These are phyloP conservation scores for Odocoileus hemionus DNA, from an alignment of 2,113 vertebrate genomes.

Conservation along the genomic window DNA sequence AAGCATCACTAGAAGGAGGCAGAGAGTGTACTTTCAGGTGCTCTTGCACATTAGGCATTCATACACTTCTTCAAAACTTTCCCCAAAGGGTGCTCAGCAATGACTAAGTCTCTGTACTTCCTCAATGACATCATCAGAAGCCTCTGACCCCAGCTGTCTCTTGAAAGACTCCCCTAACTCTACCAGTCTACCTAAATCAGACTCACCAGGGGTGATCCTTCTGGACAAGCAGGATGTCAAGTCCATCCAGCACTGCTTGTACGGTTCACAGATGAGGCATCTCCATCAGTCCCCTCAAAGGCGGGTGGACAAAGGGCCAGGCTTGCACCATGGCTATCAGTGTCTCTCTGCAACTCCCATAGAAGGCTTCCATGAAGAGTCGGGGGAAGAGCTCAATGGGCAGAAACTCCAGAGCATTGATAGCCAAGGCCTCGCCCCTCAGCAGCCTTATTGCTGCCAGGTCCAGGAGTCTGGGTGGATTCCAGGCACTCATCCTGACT, in stretches of 20 bases:
- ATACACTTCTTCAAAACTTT: background rate
- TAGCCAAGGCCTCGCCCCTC: too few species aligned
- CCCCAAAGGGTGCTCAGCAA: background rate
- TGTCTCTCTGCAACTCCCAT: background rate
- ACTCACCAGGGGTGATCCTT: background rate
- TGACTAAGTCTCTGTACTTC: background rate
- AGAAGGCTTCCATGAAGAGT: too few species aligned
- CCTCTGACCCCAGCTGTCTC: background rate
- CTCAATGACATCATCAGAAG: accelerated
- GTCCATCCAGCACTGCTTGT: background rate
- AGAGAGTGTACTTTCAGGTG: background rate
- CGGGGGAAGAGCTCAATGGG: too few species aligned
- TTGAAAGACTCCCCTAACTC: background rate
- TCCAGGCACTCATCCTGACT: too few species aligned
- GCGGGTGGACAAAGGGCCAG: background rate
- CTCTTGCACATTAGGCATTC: accelerated
- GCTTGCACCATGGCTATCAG: background rate
- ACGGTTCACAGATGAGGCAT: background rate
- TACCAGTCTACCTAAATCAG: too few species aligned
- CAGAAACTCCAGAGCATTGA: too few species aligned
- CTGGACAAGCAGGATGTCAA: background rate
- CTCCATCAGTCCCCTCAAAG: background rate
- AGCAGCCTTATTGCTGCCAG: too few species aligned
- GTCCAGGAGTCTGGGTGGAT: too few species aligned
- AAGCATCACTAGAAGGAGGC: background rate